Base-by-base conservation (phyloP, 2,113 vertebrate genomes). In the Hymenochirus boettgeri region DNA sequence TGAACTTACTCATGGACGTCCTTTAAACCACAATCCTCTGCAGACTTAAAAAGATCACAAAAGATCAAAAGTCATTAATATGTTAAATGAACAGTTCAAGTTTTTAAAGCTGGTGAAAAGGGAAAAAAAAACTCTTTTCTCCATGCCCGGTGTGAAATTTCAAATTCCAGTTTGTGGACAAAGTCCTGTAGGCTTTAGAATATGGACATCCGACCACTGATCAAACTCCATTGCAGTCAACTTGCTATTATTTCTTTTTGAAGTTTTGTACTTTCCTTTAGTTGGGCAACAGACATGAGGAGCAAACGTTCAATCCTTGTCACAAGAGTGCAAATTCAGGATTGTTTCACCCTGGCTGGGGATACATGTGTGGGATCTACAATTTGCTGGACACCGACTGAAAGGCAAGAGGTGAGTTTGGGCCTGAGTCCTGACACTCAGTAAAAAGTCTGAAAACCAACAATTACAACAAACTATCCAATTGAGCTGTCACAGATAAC, bases 161-260 rank as follows among this genome's bases (percentile, higher is more conserved):
- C 94, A 98, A 99, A 98, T 93, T 98, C 93, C 93, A 97, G 92
- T 98, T 97, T 98, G 94, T 95, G 96, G 93, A 98, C 96, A 99
- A 99, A 99, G 96, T 99, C 96, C 96, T 95, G 88, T 91, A 92
- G 96, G 90, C 92, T 92, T 92, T 87, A 90, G 89, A 95, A 95
- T 96, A 97, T 93, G 92, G 92, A 96, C 93, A n/a, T 95, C 90
- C 92, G 89, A 92, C 92, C 93, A 92, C 92, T 94, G 96, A 92
- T 91, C 96, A 97, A 98, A 98, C 92, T 98, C 96, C 96, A 98
- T 92, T 82, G 76, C 81, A 91, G 91, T 90, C 83, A n/a, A 73
- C 86, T 88, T 87, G 86, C 73, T 87, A 92, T 91, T 89, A 84
- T 75, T 86, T 87, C 84, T 86, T 88, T 92, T 84, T 88, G 84